Percentiles rank a stretch among this genome's conserved stretches.
Evolutionary conservation across 1,140 invertebrate genomes (phyloP).

Genomic region (Solenopsis fugax): DNA sequence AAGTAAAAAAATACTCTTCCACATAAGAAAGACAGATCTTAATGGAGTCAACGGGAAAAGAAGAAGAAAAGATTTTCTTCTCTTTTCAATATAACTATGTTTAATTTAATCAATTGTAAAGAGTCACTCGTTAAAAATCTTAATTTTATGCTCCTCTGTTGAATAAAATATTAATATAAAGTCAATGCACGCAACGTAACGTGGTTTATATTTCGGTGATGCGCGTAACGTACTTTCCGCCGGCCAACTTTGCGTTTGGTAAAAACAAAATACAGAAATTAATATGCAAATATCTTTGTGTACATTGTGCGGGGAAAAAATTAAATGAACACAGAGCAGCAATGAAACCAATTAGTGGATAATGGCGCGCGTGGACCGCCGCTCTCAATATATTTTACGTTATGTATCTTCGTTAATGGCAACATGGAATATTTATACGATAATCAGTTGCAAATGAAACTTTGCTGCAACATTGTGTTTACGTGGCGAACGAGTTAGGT

Average conservation of each 20-base stretch:
- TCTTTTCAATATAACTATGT: not conserved
- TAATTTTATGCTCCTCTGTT: not conserved
- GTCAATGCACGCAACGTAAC: not conserved
- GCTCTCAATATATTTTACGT: not conserved
- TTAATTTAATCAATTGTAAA: not conserved
- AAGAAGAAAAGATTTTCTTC: not conserved
- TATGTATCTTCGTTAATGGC: conserved; percentile 10
- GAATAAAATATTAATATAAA: conserved; percentile 29
- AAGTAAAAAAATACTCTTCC: not conserved
- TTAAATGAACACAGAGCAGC: not conserved
- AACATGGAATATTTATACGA: not conserved
- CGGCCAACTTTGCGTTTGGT: not conserved
- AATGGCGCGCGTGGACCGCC: not conserved
- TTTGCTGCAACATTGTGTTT: not conserved
- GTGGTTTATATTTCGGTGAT: not conserved
- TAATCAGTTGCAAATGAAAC: conserved; percentile 25
- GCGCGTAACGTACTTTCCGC: not conserved
- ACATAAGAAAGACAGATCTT: not conserved
- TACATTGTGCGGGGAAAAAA: not conserved
- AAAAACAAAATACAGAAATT: conserved; percentile 9
- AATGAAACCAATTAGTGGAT: conserved; percentile 16
- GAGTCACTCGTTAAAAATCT: not conserved
- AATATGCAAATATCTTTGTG: conserved; percentile 15
- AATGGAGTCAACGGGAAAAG: not conserved
- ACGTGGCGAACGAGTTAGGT: not conserved